Percentiles rank a stretch among this genome's conserved stretches.
phyloP scores from a whole-genome alignment of 2,797 vertebrate species.

The Centroberyx gerrardi region DNA sequence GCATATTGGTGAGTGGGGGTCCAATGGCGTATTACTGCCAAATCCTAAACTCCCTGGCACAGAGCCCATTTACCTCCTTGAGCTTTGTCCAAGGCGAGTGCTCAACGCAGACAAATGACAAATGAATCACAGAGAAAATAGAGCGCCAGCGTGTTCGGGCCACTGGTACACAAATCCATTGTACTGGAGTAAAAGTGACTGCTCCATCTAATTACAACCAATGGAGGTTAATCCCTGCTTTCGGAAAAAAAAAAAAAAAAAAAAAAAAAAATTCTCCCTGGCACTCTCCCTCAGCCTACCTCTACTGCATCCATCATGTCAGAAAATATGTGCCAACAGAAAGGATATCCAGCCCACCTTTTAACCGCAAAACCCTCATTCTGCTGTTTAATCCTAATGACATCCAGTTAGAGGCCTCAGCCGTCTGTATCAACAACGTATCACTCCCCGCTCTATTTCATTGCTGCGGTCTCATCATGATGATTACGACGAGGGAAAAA shows the following conservation, averaged over 20 bases:
- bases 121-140: slow-evolving; percentile 55
- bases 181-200: slow-evolving; percentile 54
- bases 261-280: slow-evolving; percentile 12
- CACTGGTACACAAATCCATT: slow-evolving; percentile 59
- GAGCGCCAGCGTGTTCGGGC: slow-evolving; percentile 31
- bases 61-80: slow-evolving; percentile 46
- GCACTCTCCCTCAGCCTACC: slow-evolving; percentile 36
- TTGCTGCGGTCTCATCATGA: slow-evolving; percentile 37
- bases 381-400: slow-evolving; percentile 59
- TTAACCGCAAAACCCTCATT: slow-evolving; percentile 53
- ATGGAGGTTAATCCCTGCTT: slow-evolving; percentile 63
- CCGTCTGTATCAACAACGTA: slow-evolving; percentile 52
- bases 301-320: slow-evolving; percentile 49
- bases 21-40: slow-evolving; percentile 50
- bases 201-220: slow-evolving; percentile 70
- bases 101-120: slow-evolving; percentile 45
- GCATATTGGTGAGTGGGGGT: neutral
- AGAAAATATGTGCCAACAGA: slow-evolving; percentile 62
- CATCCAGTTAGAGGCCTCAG: slow-evolving; percentile 63
- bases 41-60: slow-evolving; percentile 39
- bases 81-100: slow-evolving; percentile 38
- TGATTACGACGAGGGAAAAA: slow-evolving; percentile 44
- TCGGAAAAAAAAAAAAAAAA: slow-evolving; percentile 14
- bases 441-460: slow-evolving; percentile 22
- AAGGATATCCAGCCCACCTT: slow-evolving; percentile 62